Percentiles rank a stretch among this genome's conserved stretches.
Conservation (phyloP, 2,113 vertebrate genomes). For the Rhinopomastus cyanomelas region DNA sequence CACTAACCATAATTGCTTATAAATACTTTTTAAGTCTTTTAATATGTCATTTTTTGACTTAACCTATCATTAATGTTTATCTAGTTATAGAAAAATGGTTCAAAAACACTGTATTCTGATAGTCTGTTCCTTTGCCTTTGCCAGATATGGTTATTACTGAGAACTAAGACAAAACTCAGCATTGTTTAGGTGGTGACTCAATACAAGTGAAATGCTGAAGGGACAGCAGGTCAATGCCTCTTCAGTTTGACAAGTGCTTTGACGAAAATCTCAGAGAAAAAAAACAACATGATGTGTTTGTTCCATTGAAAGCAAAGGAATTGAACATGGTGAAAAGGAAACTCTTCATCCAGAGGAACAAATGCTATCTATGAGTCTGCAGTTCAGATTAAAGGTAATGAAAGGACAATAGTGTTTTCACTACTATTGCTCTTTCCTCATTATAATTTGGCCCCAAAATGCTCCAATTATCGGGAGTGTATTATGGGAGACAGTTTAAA, state of each 20-base stretch:
- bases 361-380: not conserved
- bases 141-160: not conserved
- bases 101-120: not conserved
- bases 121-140: not conserved
- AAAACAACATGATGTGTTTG: not conserved
- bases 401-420: conserved; percentile 39
- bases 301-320: conserved; percentile 27
- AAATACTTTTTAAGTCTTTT: not conserved
- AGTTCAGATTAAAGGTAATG: conserved; percentile 19
- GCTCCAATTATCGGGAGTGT: conserved; percentile 65
- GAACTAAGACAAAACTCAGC: conserved; percentile 17
- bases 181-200: conserved; percentile 16
- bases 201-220: conserved; percentile 12
- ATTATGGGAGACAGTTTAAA: conserved; percentile 63
- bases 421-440: not conserved
- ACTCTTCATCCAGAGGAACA: not conserved
- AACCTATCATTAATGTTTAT: not conserved
- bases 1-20: not conserved
- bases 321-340: not conserved
- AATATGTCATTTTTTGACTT: not conserved
- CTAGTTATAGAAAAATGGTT: not conserved
- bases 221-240: conserved; percentile 10
- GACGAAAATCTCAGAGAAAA: not conserved
- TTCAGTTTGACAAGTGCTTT: conserved; percentile 38
- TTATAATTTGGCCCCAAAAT: not conserved